phyloP scores from a whole-genome alignment of 2,888 invertebrate genomes.

The Amiota communis region DNA sequence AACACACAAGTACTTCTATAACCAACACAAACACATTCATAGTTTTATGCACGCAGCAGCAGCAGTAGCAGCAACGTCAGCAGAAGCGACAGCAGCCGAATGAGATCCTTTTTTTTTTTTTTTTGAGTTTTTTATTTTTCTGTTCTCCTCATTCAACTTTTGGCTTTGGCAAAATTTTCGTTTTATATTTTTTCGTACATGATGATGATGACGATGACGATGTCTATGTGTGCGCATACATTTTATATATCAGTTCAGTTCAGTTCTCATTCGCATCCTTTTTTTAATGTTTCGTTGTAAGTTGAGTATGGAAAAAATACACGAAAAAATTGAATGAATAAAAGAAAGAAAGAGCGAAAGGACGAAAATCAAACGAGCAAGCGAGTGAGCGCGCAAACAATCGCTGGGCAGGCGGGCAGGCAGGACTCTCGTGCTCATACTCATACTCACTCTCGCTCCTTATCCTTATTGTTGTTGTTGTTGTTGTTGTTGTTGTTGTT shows the following conservation, averaged over 20 bases:
- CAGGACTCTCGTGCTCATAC: background rate
- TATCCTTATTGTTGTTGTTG: background rate
- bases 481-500: slow-evolving; percentile 41
- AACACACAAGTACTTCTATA: no score
- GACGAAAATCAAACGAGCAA: background rate
- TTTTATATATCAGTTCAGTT: background rate
- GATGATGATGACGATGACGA: background rate
- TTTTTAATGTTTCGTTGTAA: slow-evolving; percentile 46
- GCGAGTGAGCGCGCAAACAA: no score
- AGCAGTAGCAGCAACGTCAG: no score
- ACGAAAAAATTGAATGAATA: slow-evolving; percentile 21
- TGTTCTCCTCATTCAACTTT: no score
- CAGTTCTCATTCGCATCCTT: slow-evolving; percentile 8
- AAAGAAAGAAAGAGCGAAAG: slow-evolving; percentile 45
- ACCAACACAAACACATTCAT: no score
- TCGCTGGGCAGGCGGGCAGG: background rate
- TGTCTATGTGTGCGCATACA: background rate
- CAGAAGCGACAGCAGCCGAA: no score
- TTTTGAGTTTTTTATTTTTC: no score
- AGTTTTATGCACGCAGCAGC: no score
- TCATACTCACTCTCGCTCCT: background rate
- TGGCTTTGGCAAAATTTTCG: no score
- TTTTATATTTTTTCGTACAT: no score
- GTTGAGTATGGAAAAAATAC: slow-evolving; percentile 50
- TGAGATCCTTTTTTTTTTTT: no score